These are phyloP conservation scores for Trachymyrmex cornetzi DNA, from an alignment of 1,140 invertebrate genomes.

Conservation along the genomic window DNA sequence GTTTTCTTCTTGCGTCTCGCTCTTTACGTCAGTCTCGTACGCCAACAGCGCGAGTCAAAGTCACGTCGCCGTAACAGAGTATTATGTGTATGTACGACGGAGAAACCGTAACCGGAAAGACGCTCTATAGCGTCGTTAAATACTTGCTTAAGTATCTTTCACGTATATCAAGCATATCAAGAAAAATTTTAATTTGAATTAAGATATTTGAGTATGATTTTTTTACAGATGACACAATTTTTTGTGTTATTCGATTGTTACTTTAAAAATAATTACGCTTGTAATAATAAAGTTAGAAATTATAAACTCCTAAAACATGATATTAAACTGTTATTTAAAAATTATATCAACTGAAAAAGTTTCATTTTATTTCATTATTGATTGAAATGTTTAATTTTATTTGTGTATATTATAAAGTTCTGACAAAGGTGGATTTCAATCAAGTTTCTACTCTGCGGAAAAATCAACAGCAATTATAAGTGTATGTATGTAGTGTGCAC, in stretches of 20 bases:
- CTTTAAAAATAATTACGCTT: not conserved
- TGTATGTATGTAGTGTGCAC: not conserved
- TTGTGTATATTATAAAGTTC: not conserved
- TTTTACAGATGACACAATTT: not conserved
- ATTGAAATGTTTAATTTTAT: not conserved
- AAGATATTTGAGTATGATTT: not conserved
- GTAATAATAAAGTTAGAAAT: not conserved
- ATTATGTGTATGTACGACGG: not conserved
- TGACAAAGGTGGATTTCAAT: not conserved
- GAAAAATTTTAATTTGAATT: not conserved
- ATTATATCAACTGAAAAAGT: not conserved
- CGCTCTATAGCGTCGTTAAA: not conserved
- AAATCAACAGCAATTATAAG: constrained; percentile 14
- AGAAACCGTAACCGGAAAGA: not conserved
- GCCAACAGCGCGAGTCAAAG: constrained; percentile 21
- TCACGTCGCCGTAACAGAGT: constrained; percentile 10
- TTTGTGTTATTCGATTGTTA: not conserved
- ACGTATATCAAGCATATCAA: not conserved
- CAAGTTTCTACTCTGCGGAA: not conserved
- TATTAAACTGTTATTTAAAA: not conserved
- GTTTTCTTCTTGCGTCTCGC: constrained; percentile 56
- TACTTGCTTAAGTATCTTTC: not conserved
- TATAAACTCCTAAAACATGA: not conserved
- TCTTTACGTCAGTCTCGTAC: constrained; percentile 17
- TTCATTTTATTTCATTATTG: not conserved